Evolutionary conservation across 1,140 invertebrate species (phyloP).

Genomic region (Globodera ellingtonae): DNA sequence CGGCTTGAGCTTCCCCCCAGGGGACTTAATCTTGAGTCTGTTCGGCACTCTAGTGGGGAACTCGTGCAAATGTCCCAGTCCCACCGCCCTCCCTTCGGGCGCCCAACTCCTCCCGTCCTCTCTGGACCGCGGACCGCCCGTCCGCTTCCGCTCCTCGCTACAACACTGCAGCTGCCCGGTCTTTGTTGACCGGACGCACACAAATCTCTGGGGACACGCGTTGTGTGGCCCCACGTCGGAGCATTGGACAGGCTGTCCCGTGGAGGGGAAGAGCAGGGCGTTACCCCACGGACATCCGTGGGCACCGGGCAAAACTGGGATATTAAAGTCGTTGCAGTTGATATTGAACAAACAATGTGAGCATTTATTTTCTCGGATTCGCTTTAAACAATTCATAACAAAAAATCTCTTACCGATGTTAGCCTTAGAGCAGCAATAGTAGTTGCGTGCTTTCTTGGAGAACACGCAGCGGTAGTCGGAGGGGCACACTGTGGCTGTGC

Average conservation of each 20-base stretch:
- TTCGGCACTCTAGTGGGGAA: neutral
- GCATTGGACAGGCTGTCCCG: slow-evolving; percentile 59
- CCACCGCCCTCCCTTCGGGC: neutral
- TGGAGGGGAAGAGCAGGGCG: slow-evolving; percentile 62
- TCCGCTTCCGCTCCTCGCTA: slow-evolving; percentile 31
- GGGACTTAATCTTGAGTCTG: neutral
- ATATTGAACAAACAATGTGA: neutral
- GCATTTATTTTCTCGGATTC: neutral
- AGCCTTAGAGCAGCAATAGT: slow-evolving; percentile 59
- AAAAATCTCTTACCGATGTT: slow-evolving; percentile 43
- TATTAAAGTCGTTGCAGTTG: slow-evolving; percentile 14
- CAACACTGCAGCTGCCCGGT: slow-evolving; percentile 57
- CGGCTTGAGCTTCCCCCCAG: slow-evolving; percentile 1
- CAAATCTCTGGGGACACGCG: slow-evolving; percentile 52
- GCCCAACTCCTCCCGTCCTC: neutral
- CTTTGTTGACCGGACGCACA: slow-evolving; percentile 46
- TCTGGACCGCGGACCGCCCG: neutral
- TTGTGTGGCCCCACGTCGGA: slow-evolving; percentile 47
- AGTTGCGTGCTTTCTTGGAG: slow-evolving; percentile 56
- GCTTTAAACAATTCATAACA: slow-evolving; percentile 4
- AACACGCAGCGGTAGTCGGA: slow-evolving; percentile 56
- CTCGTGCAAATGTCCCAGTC: neutral
- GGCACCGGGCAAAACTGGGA: slow-evolving; percentile 47
- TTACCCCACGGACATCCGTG: slow-evolving; percentile 57
- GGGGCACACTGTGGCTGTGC: slow-evolving; percentile 51